These are phyloP conservation scores for Spinibarbus caldwelli DNA, from an alignment of 2,797 vertebrate species.

Conservation along the genomic window DNA sequence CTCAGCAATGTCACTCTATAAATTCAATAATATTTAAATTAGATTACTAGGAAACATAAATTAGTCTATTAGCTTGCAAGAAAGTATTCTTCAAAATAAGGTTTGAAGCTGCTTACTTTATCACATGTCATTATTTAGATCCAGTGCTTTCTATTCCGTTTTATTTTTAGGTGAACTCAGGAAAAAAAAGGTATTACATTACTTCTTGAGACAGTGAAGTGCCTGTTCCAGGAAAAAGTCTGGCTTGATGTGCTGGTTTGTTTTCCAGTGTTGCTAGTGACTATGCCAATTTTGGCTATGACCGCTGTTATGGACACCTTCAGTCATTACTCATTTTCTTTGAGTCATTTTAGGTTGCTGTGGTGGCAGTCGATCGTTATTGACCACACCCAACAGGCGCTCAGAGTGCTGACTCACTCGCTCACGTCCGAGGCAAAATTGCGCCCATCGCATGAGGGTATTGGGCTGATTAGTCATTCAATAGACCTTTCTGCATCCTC, in stretches of 20 bases:
- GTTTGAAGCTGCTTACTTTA: not conserved
- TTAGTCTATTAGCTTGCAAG: no score
- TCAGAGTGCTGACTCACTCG: constrained; percentile 57
- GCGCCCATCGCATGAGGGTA: not conserved
- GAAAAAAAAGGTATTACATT: not conserved
- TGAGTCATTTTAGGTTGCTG: constrained; percentile 27
- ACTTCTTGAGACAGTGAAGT: not conserved
- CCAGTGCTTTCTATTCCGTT: not conserved
- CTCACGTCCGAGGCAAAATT: not conserved
- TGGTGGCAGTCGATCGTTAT: constrained; percentile 17
- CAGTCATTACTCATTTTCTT: constrained; percentile 18
- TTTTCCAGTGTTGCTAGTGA: constrained; percentile 22
- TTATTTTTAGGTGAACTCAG: constrained; percentile 9
- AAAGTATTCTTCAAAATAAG: not conserved
- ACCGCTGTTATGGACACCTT: constrained; percentile 14
- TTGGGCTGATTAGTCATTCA: constrained; percentile 42
- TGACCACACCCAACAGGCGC: constrained; percentile 45
- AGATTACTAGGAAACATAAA: not conserved
- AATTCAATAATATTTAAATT: not conserved
- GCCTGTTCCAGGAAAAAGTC: not conserved
- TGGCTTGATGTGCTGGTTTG: not conserved
- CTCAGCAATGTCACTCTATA: not conserved
- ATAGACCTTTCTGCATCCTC: constrained; percentile 43
- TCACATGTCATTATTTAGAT: not conserved
- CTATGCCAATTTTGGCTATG: constrained; percentile 2